Conservation (phyloP, 2,113 vertebrate species). For the Oceanites oceanicus region DNA sequence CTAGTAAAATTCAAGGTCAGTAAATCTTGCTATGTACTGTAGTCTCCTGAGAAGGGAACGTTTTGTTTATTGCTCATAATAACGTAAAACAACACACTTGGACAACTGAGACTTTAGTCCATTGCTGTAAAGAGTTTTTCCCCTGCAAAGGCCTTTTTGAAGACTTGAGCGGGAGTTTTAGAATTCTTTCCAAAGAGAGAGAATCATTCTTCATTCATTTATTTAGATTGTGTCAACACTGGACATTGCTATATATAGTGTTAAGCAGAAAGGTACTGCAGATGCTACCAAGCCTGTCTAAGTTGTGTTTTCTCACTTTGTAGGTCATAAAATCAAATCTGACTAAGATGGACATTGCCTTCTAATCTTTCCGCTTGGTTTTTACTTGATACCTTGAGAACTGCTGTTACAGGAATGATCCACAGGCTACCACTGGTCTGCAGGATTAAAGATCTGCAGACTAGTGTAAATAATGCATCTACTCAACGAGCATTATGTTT, state of each 20-base stretch:
- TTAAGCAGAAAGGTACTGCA: not conserved
- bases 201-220: not conserved
- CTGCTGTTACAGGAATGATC: not conserved
- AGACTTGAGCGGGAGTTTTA: not conserved
- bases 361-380: not conserved
- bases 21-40: not conserved
- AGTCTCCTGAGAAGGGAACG: not conserved
- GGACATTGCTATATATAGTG: not conserved
- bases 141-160: not conserved
- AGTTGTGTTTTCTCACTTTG: not conserved
- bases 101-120: not conserved
- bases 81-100: not conserved
- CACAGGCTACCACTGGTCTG: not conserved
- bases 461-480: not conserved
- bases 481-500: not conserved
- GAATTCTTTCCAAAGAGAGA: not conserved
- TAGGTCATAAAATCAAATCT: not conserved
- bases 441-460: not conserved
- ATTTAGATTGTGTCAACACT: not conserved
- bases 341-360: not conserved
- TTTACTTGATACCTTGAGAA: not conserved
- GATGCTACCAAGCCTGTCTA: not conserved
- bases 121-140: not conserved
- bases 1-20: not conserved
- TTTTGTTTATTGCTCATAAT: not conserved